Evolutionary conservation across 2,113 vertebrate species (phyloP), one percentile per base, ranked within the genome.

Genomic region (Melanerpes aurifrons): DNA sequence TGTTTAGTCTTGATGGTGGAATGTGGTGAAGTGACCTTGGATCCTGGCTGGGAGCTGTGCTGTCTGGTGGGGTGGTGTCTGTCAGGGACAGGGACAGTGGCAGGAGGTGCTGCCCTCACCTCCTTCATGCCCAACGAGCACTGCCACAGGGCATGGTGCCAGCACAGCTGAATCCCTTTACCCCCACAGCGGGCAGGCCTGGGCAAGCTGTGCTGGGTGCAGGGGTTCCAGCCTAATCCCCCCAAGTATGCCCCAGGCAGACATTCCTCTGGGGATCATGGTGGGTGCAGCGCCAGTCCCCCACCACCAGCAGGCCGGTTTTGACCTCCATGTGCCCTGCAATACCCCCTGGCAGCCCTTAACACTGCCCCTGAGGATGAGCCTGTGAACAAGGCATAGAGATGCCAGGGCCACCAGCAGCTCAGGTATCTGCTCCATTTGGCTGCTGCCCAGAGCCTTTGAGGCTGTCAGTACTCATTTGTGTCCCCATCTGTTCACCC

Each of bases 1-100:
- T 76, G 87, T 90, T 90, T 68, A 31, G 78, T 80, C 93, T 92
- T 16, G 3, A 3, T 12, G 3, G 8, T 4, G 28, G 40, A 83
- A 71, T 6, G 72, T 0, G 58, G 32, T 4, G n/a, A 5, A 12
- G n/a, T 25, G 82, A 89, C 86, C 93, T 94, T 92, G 90, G 90
- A 89, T 86, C 26, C 19, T 32, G 63, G 8, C 68, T 4, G 6
- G 45, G 82, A 53, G 82, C 73, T 24, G 70, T n/a, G 21, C 54
- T 3, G 0, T 3, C 2, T 3, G 11, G 22, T 25, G 40, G 31
- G 4, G 3, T 63, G 43, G 12, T 45, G 28, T 32, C 40, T 1
- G 35, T 16, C 26, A 54, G 3, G 31, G 21, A 9, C 14, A 28
- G 48, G 73, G 89, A 10, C 40, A 2, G 56, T 12, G 43, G 48